These are phyloP conservation scores for Pseudomugil tenellus DNA, from an alignment of 2,797 vertebrate species.

Conservation along the genomic window DNA sequence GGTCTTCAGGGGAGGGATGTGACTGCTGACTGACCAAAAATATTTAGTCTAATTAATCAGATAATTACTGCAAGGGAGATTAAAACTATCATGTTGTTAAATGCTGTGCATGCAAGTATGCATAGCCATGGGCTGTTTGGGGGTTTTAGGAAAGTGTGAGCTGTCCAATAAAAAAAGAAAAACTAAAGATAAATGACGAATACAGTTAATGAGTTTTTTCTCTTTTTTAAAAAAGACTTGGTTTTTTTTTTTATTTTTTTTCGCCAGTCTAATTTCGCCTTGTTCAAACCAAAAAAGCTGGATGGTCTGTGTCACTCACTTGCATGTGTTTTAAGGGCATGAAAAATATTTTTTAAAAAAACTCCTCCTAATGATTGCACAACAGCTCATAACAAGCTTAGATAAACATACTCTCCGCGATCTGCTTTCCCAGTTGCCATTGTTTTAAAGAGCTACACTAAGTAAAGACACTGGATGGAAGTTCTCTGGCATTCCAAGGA, in stretches of 20 bases:
- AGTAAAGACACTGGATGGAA: slow-evolving; percentile 38
- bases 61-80: slow-evolving; percentile 50
- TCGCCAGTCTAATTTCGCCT: slow-evolving; percentile 22
- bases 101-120: slow-evolving; percentile 52
- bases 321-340: background rate
- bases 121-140: slow-evolving; percentile 14
- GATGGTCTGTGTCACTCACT: slow-evolving; percentile 9
- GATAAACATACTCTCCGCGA: slow-evolving; percentile 6
- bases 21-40: slow-evolving; percentile 29
- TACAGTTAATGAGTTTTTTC: slow-evolving; percentile 24
- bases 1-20: slow-evolving; percentile 41
- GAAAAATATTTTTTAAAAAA: fast-evolving
- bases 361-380: slow-evolving; percentile 20
- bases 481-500: slow-evolving; percentile 68
- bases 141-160: slow-evolving; percentile 44
- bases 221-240: no score
- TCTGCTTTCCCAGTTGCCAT: slow-evolving; percentile 18
- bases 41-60: slow-evolving; percentile 54
- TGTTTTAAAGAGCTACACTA: slow-evolving; percentile 6
- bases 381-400: slow-evolving; percentile 21
- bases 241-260: no score
- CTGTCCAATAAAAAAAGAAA: slow-evolving; percentile 34
- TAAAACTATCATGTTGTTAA: slow-evolving; percentile 48
- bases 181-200: slow-evolving; percentile 21
- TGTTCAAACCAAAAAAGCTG: slow-evolving; percentile 18